These are phyloP conservation scores for Lasioglossum albipes DNA, from an alignment of 1,140 invertebrate species.

Conservation along the genomic window DNA sequence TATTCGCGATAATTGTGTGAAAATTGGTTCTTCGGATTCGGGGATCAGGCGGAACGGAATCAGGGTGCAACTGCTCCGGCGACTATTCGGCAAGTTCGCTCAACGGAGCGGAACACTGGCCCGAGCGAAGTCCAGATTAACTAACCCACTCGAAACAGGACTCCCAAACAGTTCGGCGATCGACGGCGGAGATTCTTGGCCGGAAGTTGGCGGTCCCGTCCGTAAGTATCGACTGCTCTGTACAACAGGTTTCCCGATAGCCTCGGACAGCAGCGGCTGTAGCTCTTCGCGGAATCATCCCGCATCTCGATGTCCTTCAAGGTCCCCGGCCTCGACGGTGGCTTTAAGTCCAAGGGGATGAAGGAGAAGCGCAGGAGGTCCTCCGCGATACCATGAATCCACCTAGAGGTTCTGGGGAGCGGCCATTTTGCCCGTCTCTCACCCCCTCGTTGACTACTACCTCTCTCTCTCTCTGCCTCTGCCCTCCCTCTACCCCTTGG, in stretches of 20 bases:
- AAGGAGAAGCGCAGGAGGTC: slow-evolving; percentile 58
- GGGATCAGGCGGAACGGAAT: slow-evolving; percentile 4
- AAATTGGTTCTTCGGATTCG: neutral
- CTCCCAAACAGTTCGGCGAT: slow-evolving; percentile 3
- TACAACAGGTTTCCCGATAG: slow-evolving; percentile 45
- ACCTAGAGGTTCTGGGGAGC: slow-evolving; percentile 70
- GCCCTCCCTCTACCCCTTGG: neutral
- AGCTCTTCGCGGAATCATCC: slow-evolving; percentile 22
- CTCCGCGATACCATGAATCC: slow-evolving; percentile 70
- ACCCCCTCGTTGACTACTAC: slow-evolving; percentile 31
- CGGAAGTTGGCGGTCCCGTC: slow-evolving; percentile 46
- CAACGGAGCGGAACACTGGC: slow-evolving; percentile 22
- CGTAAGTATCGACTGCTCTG: slow-evolving; percentile 42
- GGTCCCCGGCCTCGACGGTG: slow-evolving; percentile 8
- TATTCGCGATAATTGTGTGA: too few species aligned
- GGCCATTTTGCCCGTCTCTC: slow-evolving; percentile 72
- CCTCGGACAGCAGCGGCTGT: neutral
- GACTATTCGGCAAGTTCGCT: neutral
- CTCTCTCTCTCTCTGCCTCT: neutral
- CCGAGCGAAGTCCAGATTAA: neutral
- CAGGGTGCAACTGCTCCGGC: neutral
- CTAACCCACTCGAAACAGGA: neutral
- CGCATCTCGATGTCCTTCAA: slow-evolving; percentile 53
- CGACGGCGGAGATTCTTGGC: slow-evolving; percentile 37
- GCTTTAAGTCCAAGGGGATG: slow-evolving; percentile 19